A percentile compares a stretch with the other conserved stretches of the same genome.
These are phyloP conservation scores for Parazoanthus darwini DNA, from an alignment of 92 coral and sea anemone species.

Conservation along the genomic window DNA sequence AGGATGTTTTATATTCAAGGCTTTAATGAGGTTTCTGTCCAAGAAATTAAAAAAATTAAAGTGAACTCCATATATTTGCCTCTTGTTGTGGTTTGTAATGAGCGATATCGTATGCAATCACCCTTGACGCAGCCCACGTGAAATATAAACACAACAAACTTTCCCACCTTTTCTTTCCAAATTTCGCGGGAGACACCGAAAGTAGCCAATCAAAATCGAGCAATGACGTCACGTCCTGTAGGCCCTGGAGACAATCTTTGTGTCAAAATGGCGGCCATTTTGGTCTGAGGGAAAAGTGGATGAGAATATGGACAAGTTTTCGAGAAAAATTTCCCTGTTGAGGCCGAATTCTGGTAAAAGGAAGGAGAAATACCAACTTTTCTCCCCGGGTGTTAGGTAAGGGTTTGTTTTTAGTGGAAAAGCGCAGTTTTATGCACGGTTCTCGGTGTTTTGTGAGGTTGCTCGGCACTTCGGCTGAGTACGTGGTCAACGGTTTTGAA, in stretches of 20 bases:
- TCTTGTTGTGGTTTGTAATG: too few relatives aligned
- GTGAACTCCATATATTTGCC: too few relatives aligned
- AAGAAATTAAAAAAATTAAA: too few relatives aligned
- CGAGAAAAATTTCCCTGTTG: constrained; percentile 58
- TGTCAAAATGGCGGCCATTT: constrained; percentile 92
- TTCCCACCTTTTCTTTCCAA: constrained; percentile 55
- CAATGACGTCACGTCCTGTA: constrained; percentile 74
- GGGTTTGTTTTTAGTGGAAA: constrained; percentile 13
- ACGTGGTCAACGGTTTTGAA: neutral
- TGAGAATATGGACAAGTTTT: constrained; percentile 71
- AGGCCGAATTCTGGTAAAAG: constrained; percentile 67
- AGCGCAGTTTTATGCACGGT: neutral
- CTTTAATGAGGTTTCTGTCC: constrained; percentile 27
- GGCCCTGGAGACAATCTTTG: constrained; percentile 45
- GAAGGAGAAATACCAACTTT: constrained; percentile 60
- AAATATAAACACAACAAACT: constrained; percentile 78
- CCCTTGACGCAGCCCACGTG: constrained; percentile 39
- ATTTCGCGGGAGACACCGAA: constrained; percentile 84
- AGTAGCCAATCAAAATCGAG: constrained; percentile 67
- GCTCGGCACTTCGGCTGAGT: neutral
- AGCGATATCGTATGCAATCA: neutral
- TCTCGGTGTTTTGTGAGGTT: neutral
- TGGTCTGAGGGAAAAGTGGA: constrained; percentile 25
- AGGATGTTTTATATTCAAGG: constrained; percentile 29
- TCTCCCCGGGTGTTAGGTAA: constrained; percentile 83